Percentiles rank a stretch among this genome's conserved stretches.
These are phyloP conservation scores for Ramphastos sulfuratus DNA, from an alignment of 2,113 vertebrate species.

Conservation along the genomic window DNA sequence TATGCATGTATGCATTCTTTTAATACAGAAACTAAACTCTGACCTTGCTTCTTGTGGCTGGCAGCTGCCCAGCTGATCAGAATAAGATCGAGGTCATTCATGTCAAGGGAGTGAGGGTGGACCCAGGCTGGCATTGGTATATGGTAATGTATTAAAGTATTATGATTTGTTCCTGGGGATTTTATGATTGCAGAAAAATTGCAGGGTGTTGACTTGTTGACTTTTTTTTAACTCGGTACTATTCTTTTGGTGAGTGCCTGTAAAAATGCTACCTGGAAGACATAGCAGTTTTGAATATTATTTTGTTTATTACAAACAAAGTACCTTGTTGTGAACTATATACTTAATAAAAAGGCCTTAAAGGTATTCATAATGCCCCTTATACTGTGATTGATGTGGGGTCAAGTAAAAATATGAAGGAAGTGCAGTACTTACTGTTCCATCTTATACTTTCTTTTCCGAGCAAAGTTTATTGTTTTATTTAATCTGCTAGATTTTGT, in stretches of 20 bases:
- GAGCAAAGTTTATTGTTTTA: not conserved
- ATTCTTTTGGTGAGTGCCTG: not conserved
- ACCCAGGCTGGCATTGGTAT: not conserved
- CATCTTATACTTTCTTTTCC: not conserved
- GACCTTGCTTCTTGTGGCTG: not conserved
- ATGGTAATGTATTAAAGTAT: not conserved
- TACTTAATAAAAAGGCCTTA: not conserved
- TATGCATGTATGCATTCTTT: not conserved
- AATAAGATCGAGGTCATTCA: not conserved
- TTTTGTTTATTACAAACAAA: not conserved
- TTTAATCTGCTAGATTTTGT: not conserved
- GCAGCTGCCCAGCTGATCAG: accelerated
- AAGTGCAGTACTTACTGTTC: not conserved
- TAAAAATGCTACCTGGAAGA: not conserved
- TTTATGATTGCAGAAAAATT: not conserved
- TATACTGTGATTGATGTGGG: not conserved
- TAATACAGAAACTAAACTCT: not conserved
- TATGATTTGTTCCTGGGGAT: not conserved
- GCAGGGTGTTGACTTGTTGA: not conserved
- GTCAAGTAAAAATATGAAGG: not conserved
- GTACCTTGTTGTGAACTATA: not conserved
- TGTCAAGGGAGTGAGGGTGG: not conserved
- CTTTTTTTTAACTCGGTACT: not conserved
- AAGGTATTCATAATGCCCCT: not conserved
- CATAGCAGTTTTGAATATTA: not conserved